Evolutionary conservation across 2,113 vertebrate genomes (phyloP).

Genomic region (Cyprinodon variegatus): DNA sequence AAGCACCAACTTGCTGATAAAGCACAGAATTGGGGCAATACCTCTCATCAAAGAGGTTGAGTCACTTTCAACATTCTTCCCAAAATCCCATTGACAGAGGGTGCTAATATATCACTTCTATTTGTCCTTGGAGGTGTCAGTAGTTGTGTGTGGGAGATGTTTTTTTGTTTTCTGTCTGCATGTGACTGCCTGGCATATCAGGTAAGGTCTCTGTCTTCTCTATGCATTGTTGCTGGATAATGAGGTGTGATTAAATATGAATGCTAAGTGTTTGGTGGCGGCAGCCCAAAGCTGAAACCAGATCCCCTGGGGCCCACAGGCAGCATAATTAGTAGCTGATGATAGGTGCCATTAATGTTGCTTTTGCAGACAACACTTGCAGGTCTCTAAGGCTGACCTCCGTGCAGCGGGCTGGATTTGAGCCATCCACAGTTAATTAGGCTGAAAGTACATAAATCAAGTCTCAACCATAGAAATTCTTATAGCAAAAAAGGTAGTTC

Average conservation of each 20-base stretch:
- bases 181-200: slow-evolving; percentile 73
- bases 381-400: slow-evolving; percentile 59
- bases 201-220: slow-evolving; percentile 75
- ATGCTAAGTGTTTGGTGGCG: slow-evolving; percentile 84
- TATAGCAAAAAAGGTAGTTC: slow-evolving; percentile 5
- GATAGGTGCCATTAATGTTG: slow-evolving; percentile 77
- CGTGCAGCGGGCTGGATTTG: slow-evolving; percentile 49
- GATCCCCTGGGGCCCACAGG: slow-evolving; percentile 69
- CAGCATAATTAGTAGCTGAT: slow-evolving; percentile 82
- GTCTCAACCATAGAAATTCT: slow-evolving; percentile 22
- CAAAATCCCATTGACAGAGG: slow-evolving; percentile 6
- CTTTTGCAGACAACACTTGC: slow-evolving; percentile 52
- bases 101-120: slow-evolving; percentile 9
- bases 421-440: slow-evolving; percentile 72
- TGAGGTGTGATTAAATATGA: slow-evolving; percentile 84
- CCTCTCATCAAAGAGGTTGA: slow-evolving; percentile 66
- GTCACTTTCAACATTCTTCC: slow-evolving; percentile 53
- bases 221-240: slow-evolving; percentile 81
- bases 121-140: slow-evolving; percentile 49
- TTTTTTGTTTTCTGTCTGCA: slow-evolving; percentile 46
- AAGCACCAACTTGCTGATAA: slow-evolving; percentile 69
- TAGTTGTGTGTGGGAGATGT: slow-evolving; percentile 35
- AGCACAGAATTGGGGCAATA: slow-evolving; percentile 50
- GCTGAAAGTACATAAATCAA: slow-evolving; percentile 62
- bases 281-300: slow-evolving; percentile 78